These are phyloP conservation scores for Capra hircus DNA, from an alignment of 2,113 vertebrate species.

Conservation along the genomic window DNA sequence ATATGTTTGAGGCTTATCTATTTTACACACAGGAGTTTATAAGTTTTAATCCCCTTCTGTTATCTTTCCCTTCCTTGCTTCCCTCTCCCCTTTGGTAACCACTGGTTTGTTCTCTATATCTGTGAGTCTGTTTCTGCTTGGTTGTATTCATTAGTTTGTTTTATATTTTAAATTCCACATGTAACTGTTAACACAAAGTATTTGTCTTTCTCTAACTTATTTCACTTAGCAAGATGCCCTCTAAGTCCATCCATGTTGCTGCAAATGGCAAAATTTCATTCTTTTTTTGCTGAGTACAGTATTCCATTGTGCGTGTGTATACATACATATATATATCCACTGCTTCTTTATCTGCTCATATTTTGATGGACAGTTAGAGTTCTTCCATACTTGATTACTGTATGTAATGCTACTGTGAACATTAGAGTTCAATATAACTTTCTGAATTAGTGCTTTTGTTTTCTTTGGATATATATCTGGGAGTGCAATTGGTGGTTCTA, in stretches of 20 bases:
- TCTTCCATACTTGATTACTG: neutral
- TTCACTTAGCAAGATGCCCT: neutral
- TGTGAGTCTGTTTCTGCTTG: neutral
- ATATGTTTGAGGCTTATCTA: neutral
- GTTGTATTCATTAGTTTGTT: neutral
- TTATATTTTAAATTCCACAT: neutral
- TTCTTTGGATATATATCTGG: neutral
- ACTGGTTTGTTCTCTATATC: neutral
- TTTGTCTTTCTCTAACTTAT: neutral
- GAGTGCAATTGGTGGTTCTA: neutral
- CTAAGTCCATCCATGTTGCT: neutral
- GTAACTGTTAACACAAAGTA: neutral
- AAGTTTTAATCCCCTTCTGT: too few species aligned
- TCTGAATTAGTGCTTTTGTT: neutral
- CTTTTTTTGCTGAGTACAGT: neutral
- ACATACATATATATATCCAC: neutral
- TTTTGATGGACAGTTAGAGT: neutral
- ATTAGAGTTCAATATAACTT: neutral
- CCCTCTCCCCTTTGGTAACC: neutral
- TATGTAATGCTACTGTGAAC: neutral
- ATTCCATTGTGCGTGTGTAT: neutral
- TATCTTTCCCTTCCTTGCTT: neutral
- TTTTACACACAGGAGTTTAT: neutral
- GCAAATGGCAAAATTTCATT: neutral
- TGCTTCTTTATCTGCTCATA: neutral